Percentiles rank a stretch among this genome's conserved stretches.
Conservation (phyloP, 2,113 vertebrate species). For the Nothocercus nigrocapillus region DNA sequence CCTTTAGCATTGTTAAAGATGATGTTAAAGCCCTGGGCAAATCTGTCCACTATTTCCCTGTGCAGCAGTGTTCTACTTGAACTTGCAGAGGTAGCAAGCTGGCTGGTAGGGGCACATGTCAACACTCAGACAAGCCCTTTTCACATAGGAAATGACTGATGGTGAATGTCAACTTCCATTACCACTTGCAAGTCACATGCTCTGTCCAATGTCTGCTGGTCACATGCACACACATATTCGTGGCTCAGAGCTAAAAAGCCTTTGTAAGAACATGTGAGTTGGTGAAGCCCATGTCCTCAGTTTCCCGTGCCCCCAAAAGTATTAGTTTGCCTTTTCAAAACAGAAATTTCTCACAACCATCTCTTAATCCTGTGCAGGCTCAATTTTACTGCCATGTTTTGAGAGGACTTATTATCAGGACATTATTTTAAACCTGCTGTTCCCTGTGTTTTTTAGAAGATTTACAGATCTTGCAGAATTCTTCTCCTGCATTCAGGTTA, state of each 20-base stretch:
- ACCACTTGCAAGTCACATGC: not conserved
- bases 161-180: not conserved
- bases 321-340: not conserved
- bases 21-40: not conserved
- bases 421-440: not conserved
- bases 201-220: not conserved
- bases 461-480: not conserved
- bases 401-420: not conserved
- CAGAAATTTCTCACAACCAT: not conserved
- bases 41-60: not conserved
- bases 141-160: not conserved
- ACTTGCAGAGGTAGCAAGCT: fast-evolving
- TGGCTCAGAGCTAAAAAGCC: not conserved
- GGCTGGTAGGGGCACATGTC: not conserved
- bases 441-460: not conserved
- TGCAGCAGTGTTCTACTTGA: not conserved
- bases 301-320: not conserved
- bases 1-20: fast-evolving
- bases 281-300: not conserved
- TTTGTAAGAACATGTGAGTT: not conserved
- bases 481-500: not conserved
- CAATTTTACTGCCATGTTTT: not conserved
- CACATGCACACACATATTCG: not conserved
- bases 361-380: too few species aligned
- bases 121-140: not conserved